Conservation (phyloP, 64 coral and sea anemone species). For the Dendrophyllia cribrosa region DNA sequence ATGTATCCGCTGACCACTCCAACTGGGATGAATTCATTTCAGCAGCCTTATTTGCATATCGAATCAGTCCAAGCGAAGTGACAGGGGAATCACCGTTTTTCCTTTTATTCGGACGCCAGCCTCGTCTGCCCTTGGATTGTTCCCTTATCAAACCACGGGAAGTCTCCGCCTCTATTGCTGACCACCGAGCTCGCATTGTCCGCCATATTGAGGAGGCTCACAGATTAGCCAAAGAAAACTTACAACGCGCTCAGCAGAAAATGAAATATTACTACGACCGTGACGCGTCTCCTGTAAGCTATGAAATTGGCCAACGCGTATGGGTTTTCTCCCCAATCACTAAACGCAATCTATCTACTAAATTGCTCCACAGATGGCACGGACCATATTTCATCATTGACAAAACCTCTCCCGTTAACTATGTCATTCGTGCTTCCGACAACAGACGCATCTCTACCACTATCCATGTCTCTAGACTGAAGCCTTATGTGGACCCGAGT, state of each 20-base stretch:
- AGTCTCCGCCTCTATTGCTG: background rate
- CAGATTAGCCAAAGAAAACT: too few relatives aligned
- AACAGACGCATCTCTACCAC: slow-evolving; percentile 38
- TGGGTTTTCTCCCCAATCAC: slow-evolving; percentile 54
- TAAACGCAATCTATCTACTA: slow-evolving; percentile 21
- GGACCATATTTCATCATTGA: slow-evolving; percentile 62
- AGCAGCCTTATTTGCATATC: background rate
- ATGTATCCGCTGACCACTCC: background rate
- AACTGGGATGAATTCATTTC: slow-evolving; percentile 8
- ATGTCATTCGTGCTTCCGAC: slow-evolving; percentile 6
- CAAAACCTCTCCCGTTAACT: slow-evolving; percentile 44
- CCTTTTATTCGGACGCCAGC: slow-evolving; percentile 12
- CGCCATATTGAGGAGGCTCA: background rate
- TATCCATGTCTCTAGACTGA: slow-evolving; percentile 57
- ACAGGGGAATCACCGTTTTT: slow-evolving; percentile 27
- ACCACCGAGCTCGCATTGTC: background rate
- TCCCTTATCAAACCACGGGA: background rate
- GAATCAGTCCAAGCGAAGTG: background rate
- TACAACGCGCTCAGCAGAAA: too few relatives aligned
- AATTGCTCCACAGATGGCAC: slow-evolving; percentile 17
- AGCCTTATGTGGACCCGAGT: slow-evolving; percentile 24
- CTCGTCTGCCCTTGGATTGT: background rate
- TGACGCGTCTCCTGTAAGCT: too few relatives aligned
- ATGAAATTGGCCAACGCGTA: slow-evolving; percentile 12
- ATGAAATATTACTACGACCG: too few relatives aligned